Base-by-base conservation (phyloP, 1,140 invertebrate species). In the Neuroterus valhalla region DNA sequence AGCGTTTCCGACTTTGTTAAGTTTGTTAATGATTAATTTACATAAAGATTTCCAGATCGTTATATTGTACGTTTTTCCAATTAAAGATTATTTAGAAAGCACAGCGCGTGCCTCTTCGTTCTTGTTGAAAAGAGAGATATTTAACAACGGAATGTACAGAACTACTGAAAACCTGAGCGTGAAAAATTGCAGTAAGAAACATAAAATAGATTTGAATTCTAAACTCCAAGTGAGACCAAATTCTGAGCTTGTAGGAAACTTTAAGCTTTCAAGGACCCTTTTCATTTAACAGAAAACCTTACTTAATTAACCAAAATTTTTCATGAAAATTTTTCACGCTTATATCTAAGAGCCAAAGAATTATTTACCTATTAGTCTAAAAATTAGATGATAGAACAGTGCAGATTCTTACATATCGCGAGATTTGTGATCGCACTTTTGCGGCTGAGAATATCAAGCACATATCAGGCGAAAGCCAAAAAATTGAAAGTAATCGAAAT, bases 361-460 rank as follows among this genome's bases (percentile, higher is more conserved):
- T 31, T n/a, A 14, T 31, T n/a, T 55, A 55, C 52, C 21, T 55
- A 31, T 62, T 62, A 31, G 23, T 31, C 12, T 62, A 62, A 62
- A 23, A 62, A 15, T 66, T 77, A 82, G 70, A 72, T 21, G 72
- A 55, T 66, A 19, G 72, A 26, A 5, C n/a, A 62, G 55, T 62
- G 55, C 15, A 14, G 55, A 62, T 62, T 62, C 6, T 38, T 71
- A 79, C 72, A 81, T 84, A 83, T 83, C 81, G 80, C 80, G 73
- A 79, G 78, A 77, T 75, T 74, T 85, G 85, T 88, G 84, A 87
- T 88, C 82, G 82, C 83, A 82, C 69, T 74, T 80, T 78, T 83
- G 82, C 88, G 83, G 81, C 85, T 86, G 87, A 84, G 87, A 89
- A 88, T 88, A 86, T 86, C 81, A 82, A 81, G 78, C 81, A 73